Conservation (phyloP, 2,888 invertebrate species). For the Brachypalpus laphriformis region DNA sequence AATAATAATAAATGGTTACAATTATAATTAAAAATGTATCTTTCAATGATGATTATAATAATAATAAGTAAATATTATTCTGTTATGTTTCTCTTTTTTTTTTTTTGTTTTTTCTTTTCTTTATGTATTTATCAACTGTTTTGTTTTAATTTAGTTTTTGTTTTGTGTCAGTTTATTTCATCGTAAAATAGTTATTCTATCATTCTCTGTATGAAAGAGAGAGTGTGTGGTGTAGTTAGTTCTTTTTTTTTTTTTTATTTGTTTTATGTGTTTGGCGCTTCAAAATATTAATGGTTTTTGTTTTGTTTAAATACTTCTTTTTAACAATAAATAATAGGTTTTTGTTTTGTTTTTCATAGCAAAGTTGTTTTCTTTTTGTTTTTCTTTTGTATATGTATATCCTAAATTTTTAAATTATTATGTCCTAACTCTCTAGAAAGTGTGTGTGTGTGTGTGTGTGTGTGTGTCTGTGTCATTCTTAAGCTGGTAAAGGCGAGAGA, state of each 20-base stretch:
- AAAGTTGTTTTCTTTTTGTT: constrained; percentile 16
- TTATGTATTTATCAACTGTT: constrained; percentile 2
- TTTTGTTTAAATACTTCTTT: constrained; percentile 42
- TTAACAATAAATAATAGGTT: constrained; percentile 69
- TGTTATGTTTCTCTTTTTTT: constrained; percentile 14
- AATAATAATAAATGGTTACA: constrained; percentile 72
- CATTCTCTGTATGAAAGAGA: constrained; percentile 17
- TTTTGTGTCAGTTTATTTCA: constrained; percentile 55
- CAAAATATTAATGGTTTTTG: constrained; percentile 42
- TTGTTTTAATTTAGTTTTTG: background rate
- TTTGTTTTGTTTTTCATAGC: constrained; percentile 29
- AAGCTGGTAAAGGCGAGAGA: constrained; percentile 48
- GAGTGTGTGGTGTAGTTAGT: constrained; percentile 46
- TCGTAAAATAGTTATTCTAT: constrained; percentile 54
- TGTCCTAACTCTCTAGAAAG: constrained; percentile 61
- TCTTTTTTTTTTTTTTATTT: constrained; percentile 38
- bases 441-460: constrained; percentile 40
- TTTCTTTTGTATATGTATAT: constrained; percentile 39
- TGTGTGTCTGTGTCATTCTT: constrained; percentile 40
- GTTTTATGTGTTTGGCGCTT: constrained; percentile 49
- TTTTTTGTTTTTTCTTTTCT: constrained; percentile 20
- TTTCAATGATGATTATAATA: constrained; percentile 64
- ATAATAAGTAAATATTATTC: constrained; percentile 65
- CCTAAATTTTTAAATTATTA: constrained; percentile 65
- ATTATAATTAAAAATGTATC: constrained; percentile 70